These are phyloP conservation scores for Anomalospiza imberbis DNA, from an alignment of 2,797 vertebrate species.

Conservation along the genomic window DNA sequence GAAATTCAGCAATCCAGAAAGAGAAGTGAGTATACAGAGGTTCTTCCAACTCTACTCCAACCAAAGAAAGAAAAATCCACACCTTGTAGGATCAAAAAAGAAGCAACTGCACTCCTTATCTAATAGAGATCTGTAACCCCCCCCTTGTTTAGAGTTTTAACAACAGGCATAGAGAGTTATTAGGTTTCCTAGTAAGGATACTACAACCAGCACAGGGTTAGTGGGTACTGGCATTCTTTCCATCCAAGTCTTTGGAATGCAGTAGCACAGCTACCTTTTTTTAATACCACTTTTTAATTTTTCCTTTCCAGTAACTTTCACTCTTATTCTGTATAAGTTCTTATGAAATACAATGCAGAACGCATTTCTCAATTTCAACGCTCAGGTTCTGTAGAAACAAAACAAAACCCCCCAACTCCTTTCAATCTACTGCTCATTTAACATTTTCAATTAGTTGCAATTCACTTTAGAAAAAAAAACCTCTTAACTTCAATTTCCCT, in stretches of 20 bases:
- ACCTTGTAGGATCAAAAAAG: background rate
- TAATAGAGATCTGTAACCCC: background rate
- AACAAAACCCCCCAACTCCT: accelerated
- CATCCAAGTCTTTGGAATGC: background rate
- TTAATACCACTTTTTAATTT: background rate
- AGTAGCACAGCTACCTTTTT: background rate
- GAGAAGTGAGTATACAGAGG: background rate
- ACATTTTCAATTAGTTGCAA: background rate
- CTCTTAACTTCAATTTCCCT: background rate
- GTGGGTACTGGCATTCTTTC: background rate
- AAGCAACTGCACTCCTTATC: background rate
- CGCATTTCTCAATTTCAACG: background rate
- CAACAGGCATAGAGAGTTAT: background rate
- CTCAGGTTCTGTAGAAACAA: background rate
- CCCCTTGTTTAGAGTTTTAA: background rate
- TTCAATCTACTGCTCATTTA: background rate
- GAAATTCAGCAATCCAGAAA: background rate
- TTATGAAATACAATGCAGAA: background rate
- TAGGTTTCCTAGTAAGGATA: background rate
- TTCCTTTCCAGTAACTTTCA: background rate
- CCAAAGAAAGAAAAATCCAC: background rate
- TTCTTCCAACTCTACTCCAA: background rate
- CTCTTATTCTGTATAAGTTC: background rate
- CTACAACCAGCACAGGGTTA: background rate
- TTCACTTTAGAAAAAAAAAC: background rate